phyloP scores from a whole-genome alignment of 2,888 invertebrate species.

The Polia nebulosa region DNA sequence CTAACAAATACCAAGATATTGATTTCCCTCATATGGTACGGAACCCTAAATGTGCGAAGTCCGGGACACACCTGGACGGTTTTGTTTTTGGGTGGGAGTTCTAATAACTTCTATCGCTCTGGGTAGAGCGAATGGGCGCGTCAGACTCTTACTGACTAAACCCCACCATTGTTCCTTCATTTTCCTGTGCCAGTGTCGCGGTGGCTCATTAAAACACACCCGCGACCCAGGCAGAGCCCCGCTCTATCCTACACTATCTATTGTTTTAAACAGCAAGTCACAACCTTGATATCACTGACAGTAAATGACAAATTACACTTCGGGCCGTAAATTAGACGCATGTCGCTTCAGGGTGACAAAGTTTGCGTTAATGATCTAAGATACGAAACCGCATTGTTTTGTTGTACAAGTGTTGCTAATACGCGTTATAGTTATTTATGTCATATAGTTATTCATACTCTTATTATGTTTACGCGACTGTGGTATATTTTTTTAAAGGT shows the following conservation, averaged over 20 bases:
- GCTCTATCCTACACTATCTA: not conserved
- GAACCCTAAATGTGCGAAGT: no score
- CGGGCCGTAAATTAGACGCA: slow-evolving; percentile 38
- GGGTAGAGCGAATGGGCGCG: no score
- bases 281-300: slow-evolving; percentile 24
- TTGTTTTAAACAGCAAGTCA: slow-evolving; percentile 28
- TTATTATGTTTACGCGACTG: slow-evolving; percentile 3
- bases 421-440: slow-evolving; percentile 5
- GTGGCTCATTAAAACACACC: no score
- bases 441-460: slow-evolving; percentile 8
- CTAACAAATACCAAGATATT: no score
- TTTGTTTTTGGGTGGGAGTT: no score
- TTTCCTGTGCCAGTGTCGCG: no score
- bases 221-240: no score
- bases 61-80: no score
- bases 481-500: not conserved
- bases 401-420: slow-evolving; percentile 37
- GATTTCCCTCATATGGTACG: no score
- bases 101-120: no score
- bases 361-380: slow-evolving; percentile 53
- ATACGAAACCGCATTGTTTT: slow-evolving; percentile 42
- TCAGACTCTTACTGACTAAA: no score
- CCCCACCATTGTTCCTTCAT: no score
- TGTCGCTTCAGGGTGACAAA: slow-evolving; percentile 48
- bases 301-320: slow-evolving; percentile 54